Evolutionary conservation across 2,797 vertebrate species (phyloP), one percentile per base, ranked within the genome.

Genomic region (Furcifer pardalis): DNA sequence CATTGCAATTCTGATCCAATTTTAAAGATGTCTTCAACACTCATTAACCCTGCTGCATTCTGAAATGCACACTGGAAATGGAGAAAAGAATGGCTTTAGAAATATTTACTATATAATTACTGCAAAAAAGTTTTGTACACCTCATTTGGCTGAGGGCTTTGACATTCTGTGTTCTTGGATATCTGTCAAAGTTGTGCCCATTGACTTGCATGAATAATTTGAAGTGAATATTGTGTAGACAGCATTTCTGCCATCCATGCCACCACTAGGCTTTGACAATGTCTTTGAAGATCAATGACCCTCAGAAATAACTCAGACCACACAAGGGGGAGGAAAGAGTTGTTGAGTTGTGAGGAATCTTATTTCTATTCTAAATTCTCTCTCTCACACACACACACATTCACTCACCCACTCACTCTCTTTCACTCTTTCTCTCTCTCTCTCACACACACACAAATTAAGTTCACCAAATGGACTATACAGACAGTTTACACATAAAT

Each of bases 11-110:
- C 87, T 88, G 7, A 52, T 37, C 42, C 65, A 77, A 90, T 88
- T 42, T 88, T 46, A 86, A 88, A 87, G 85, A 84, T 89, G 86
- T 92, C 89, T 92, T 92, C 84, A 87, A 90, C 87, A 32, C 65
- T 90, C 89, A 88, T 90, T 89, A 90, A 91, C 65, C 56, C 40
- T 86, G 83, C 77, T 87, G 66, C 68, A 89, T 87, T 81, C 76
- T 87, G 63, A 5, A 23, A 60, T 82, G 56, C 85, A 44, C 27
- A 86, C 59, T 91, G 79, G 87, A 44, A 75, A 89, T 74, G 66
- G 80, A 89, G 83, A 82, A 81, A 81, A 91, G 89, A 92, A 66
- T 83, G 23, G 7, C 37, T 84, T 86, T 86, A 63, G 35, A 87
- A 87, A 79, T 79, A 60, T 90, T 89, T 89, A 69, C 32, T 83